Base-by-base conservation (phyloP, 2,888 invertebrate genomes). In the Digitonthophagus gazella region DNA sequence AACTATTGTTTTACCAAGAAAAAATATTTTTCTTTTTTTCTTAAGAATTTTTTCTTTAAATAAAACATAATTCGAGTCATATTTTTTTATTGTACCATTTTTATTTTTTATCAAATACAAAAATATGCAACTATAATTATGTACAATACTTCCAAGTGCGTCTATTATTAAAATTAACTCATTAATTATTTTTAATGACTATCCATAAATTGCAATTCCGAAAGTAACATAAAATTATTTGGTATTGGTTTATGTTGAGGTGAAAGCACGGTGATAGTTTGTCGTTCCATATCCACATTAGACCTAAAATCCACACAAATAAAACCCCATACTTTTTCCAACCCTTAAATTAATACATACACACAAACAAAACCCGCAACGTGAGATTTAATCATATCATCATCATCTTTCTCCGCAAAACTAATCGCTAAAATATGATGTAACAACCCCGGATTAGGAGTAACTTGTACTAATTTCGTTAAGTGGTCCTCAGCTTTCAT, bases 151-250 rank as follows among this genome's bases (percentile, higher is more conserved):
- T 44, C 28, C 2, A 3, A 44, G 6, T 3, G 6, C n/a, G n/a
- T n/a, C n/a, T n/a, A n/a, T n/a, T n/a, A n/a, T n/a, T n/a, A n/a
- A n/a, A n/a, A n/a, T n/a, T n/a, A n/a, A n/a, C n/a, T n/a, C n/a
- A n/a, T n/a, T n/a, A 57, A 57, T 15, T 11, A 61, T n/a, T 61
- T 16, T 84, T 84, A 93, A 81, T 94, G 93, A 77, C 91, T 93
- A 82, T 98, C 98, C 93, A 97, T 95, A 82, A 96, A 98, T 80
- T 96, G 96, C 72, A 97, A 84, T 74, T 98, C 97, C 0, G 97
- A 96, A 19, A 96, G 85, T 58, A 98, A 83, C 44, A 98, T 85
- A 64, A 97, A 86, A 2, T 91, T 93, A 82, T 93, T 92, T 18
- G 97, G 97, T 61, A 98, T 83, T 0, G 97, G 98, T 57, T 95